Conservation (phyloP, 2,888 invertebrate species). For the Serripes groenlandicus region DNA sequence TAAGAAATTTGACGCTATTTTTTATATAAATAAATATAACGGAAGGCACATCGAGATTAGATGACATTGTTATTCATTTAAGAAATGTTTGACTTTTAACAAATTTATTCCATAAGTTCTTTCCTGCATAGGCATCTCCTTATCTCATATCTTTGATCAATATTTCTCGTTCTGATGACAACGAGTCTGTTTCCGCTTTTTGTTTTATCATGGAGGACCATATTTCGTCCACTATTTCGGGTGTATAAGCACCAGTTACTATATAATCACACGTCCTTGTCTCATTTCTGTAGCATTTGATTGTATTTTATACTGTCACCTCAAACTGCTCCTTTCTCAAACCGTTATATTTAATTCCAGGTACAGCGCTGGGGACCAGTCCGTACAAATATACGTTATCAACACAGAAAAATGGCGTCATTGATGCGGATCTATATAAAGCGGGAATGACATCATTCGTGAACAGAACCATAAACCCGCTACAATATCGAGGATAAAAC, state of each 20-base stretch:
- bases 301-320: conserved; percentile 17
- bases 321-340: conserved; percentile 33
- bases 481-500: conserved; percentile 62
- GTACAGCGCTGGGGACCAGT: conserved; percentile 50
- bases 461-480: conserved; percentile 60
- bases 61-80: too few species aligned
- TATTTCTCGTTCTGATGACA: too few species aligned
- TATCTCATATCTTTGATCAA: too few species aligned
- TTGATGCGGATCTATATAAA: conserved; percentile 48
- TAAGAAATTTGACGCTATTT: too few species aligned
- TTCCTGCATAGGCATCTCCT: too few species aligned
- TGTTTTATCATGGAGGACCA: conserved; percentile 60
- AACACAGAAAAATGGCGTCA: conserved; percentile 68
- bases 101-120: too few species aligned
- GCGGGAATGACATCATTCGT: conserved; percentile 63
- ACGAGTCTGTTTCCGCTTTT: conserved; percentile 2
- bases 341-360: conserved; percentile 51
- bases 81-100: too few species aligned
- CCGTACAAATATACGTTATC: conserved; percentile 66
- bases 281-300: conserved; percentile 55
- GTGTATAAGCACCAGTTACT: conserved; percentile 40
- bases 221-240: conserved; percentile 30
- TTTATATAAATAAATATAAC: too few species aligned
- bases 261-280: conserved; percentile 51
- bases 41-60: too few species aligned